phyloP scores from a whole-genome alignment of 2,113 vertebrate genomes.

The Nasalis larvatus region DNA sequence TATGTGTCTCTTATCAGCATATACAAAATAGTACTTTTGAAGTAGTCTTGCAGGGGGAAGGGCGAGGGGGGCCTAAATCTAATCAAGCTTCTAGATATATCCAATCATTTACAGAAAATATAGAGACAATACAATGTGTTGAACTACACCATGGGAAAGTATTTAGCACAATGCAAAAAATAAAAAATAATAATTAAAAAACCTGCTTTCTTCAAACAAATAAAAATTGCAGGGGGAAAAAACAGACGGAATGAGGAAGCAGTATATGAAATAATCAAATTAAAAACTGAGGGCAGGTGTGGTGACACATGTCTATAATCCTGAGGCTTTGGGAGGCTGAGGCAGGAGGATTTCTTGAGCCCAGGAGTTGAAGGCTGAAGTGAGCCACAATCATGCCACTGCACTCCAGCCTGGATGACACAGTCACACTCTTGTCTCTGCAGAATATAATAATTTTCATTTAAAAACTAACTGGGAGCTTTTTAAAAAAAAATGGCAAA shows the following conservation, averaged over 20 bases:
- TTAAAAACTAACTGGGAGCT: not conserved
- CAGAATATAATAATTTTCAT: too few relatives aligned
- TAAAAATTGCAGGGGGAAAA: not conserved
- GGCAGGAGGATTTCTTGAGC: too few relatives aligned
- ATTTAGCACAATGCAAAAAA: constrained; percentile 5
- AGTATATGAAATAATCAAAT: constrained; percentile 27
- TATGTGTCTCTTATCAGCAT: not conserved
- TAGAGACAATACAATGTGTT: not conserved
- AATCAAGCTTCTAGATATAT: not conserved
- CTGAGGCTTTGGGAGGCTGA: too few relatives aligned
- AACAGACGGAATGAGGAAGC: not conserved
- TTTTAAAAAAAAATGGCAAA: too few relatives aligned
- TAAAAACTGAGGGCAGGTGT: not conserved
- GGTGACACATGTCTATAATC: too few relatives aligned
- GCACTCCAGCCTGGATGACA: too few relatives aligned
- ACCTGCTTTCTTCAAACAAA: constrained; percentile 8
- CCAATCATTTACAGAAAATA: constrained; percentile 37
- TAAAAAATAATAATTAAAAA: not conserved
- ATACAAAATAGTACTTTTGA: constrained; percentile 24
- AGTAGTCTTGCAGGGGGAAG: not conserved
- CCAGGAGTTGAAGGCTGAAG: too few relatives aligned
- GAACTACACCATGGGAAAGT: not conserved
- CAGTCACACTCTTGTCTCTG: too few relatives aligned
- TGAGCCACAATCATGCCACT: too few relatives aligned
- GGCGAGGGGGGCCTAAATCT: not conserved